A percentile compares a stretch with the other conserved stretches of the same genome.
Evolutionary conservation across 2,113 vertebrate genomes (phyloP).

Genomic region (Xenopus tropicalis): UCB_Xtro_10.0 CM004446.2:68862001-68862500

Average conservation of each 20-base stretch:
- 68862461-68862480: too few relatives aligned
- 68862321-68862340: background rate
- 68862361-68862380: too few relatives aligned
- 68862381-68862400: too few relatives aligned
- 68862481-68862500: too few relatives aligned
- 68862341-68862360: background rate
- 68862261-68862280: background rate
- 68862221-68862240: too few relatives aligned
- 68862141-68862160: conserved; percentile 1
- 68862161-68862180: background rate
- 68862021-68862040: background rate
- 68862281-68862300: conserved; percentile 1
- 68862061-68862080: conserved; percentile 8
- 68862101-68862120: conserved; percentile 22
- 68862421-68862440: too few relatives aligned
- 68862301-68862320: background rate
- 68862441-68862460: too few relatives aligned
- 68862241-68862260: too few relatives aligned
- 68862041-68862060: conserved; percentile 31
- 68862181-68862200: too few relatives aligned
- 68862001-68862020: conserved; percentile 14
- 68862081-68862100: background rate
- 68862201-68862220: too few relatives aligned
- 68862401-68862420: too few relatives aligned
- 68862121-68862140: background rate